phyloP scores from a whole-genome alignment of 1,140 invertebrate genomes.

The Drosophila lowei region DNA sequence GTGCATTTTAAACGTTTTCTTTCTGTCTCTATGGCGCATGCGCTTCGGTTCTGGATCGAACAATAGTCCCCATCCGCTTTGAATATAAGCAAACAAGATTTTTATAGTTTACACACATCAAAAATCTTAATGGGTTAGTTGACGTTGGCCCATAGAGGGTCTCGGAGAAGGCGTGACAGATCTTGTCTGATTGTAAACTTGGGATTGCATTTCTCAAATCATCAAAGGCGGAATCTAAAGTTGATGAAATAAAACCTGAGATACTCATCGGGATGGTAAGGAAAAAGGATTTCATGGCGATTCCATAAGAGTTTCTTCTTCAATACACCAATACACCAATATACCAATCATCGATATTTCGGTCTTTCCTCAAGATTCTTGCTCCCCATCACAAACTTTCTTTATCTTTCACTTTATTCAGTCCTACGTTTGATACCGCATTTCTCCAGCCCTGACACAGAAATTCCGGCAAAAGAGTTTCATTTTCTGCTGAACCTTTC shows the following conservation, averaged over 20 bases:
- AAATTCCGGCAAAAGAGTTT: slow-evolving; percentile 3
- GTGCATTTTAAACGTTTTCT: slow-evolving; percentile 53
- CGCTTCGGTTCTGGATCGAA: slow-evolving; percentile 52
- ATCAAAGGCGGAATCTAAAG: slow-evolving; percentile 42
- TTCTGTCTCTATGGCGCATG: slow-evolving; percentile 57
- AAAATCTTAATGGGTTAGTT: slow-evolving; percentile 32
- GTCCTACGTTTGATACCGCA: neutral
- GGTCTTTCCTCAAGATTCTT: neutral
- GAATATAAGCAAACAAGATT: slow-evolving; percentile 32
- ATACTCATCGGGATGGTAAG: neutral
- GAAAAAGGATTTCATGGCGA: too few species aligned
- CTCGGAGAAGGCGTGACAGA: slow-evolving; percentile 7
- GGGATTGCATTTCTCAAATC: slow-evolving; percentile 16
- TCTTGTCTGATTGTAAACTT: slow-evolving; percentile 15
- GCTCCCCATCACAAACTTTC: neutral
- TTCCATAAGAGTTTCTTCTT: neutral
- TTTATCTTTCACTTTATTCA: neutral
- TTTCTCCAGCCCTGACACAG: slow-evolving; percentile 6
- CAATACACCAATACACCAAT: too few species aligned
- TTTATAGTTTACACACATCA: slow-evolving; percentile 60
- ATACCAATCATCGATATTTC: too few species aligned
- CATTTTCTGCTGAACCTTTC: slow-evolving; percentile 22
- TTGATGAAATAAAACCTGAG: slow-evolving; percentile 2
- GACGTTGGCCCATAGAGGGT: slow-evolving; percentile 5
- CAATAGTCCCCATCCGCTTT: slow-evolving; percentile 28